phyloP scores from a whole-genome alignment of 2,888 invertebrate genomes.

The Mystacides longicornis region DNA sequence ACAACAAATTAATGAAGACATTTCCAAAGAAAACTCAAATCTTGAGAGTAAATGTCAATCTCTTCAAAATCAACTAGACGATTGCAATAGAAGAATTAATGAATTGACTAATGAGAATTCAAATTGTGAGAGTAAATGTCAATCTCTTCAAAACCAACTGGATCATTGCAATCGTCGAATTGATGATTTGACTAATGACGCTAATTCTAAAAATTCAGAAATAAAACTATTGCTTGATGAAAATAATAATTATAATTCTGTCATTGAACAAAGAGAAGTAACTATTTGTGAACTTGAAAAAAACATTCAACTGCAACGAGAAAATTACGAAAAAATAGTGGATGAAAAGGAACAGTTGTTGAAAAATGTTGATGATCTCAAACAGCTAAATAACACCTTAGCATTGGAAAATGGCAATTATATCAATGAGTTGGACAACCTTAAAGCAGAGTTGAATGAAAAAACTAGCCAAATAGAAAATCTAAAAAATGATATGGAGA shows the following conservation, averaged over 20 bases:
- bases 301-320: background rate
- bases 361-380: background rate
- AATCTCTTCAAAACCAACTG: background rate
- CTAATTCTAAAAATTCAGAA: background rate
- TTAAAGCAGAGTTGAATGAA: background rate
- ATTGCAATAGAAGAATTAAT: background rate
- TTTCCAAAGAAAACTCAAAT: too few species aligned
- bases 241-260: background rate
- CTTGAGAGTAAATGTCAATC: too few species aligned
- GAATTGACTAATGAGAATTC: background rate
- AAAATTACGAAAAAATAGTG: too few species aligned
- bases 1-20: too few species aligned
- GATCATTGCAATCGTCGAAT: conserved; percentile 1
- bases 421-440: background rate
- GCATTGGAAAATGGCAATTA: background rate
- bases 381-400: background rate
- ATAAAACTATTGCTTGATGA: background rate
- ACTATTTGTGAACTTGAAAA: background rate
- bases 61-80: background rate
- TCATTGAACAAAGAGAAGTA: background rate
- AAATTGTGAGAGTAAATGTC: background rate
- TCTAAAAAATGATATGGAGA: background rate
- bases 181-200: background rate
- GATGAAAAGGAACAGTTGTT: background rate
- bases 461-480: background rate